Evolutionary conservation across 2,113 vertebrate genomes (phyloP).

Genomic region (Zootoca vivipara): DNA sequence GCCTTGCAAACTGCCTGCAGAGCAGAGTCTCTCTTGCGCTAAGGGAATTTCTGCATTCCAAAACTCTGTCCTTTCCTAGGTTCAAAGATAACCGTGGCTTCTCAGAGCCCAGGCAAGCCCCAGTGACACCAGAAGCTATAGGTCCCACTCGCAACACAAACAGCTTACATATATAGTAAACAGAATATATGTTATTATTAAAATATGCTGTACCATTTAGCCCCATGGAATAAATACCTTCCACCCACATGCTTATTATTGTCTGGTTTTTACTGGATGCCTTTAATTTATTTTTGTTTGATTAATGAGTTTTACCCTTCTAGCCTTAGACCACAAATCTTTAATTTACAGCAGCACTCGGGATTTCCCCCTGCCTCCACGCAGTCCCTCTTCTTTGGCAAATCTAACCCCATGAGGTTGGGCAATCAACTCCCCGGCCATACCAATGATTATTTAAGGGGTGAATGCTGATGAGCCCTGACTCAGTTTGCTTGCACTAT

Average conservation of each 20-base stretch:
- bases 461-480: neutral
- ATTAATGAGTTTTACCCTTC: too few relatives aligned
- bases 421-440: neutral
- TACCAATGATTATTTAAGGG: neutral
- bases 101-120: neutral
- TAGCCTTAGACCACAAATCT: neutral
- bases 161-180: neutral
- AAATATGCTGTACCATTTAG: too few relatives aligned
- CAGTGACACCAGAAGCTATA: neutral
- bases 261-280: too few relatives aligned
- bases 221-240: too few relatives aligned
- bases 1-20: neutral
- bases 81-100: neutral
- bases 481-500: too few relatives aligned
- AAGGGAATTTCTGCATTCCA: neutral
- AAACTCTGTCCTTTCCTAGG: neutral
- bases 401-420: neutral
- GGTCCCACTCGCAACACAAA: neutral
- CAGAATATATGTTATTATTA: neutral
- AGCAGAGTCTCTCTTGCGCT: neutral
- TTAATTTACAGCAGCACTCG: neutral
- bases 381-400: neutral
- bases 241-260: too few relatives aligned
- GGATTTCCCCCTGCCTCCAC: neutral
- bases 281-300: too few relatives aligned